Evolutionary conservation across 2,797 vertebrate species (phyloP).

Genomic region (Cuculus canorus): DNA sequence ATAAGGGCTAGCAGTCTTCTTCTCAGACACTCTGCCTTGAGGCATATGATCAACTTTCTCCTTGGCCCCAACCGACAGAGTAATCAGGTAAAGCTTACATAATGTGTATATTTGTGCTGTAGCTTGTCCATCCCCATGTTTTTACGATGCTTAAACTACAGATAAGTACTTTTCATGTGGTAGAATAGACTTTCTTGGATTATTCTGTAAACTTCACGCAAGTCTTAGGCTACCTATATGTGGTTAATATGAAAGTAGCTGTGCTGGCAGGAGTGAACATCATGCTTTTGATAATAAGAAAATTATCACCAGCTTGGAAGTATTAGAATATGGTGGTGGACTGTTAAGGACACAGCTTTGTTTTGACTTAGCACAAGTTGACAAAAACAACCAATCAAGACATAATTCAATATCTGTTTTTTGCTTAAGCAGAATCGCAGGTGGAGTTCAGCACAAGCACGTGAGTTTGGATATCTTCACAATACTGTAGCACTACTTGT

Average conservation of each 20-base stretch:
- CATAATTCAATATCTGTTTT: background rate
- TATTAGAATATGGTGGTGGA: background rate
- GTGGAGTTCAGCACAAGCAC: slow-evolving; percentile 97
- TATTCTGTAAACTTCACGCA: background rate
- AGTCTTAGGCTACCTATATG: background rate
- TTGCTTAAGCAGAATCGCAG: slow-evolving; percentile 87
- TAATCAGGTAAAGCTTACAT: slow-evolving; percentile 85
- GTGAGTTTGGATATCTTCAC: slow-evolving; percentile 96
- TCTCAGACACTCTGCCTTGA: slow-evolving; percentile 91
- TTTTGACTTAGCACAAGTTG: background rate
- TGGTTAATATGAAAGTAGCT: background rate
- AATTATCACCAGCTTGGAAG: background rate
- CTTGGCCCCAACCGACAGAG: slow-evolving; percentile 91
- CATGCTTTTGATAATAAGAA: background rate
- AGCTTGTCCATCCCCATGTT: fast-evolving
- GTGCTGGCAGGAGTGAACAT: background rate
- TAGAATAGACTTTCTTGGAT: background rate
- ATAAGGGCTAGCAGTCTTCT: slow-evolving; percentile 89
- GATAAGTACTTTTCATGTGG: background rate
- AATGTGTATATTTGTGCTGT: background rate
- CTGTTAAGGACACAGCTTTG: background rate
- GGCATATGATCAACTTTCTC: slow-evolving; percentile 93
- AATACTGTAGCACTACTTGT: slow-evolving; percentile 93
- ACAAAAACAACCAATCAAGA: background rate
- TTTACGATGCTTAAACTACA: background rate